Evolutionary conservation across 2,888 invertebrate genomes (phyloP), one percentile per base, ranked within the genome.

Genomic region (Megastigmus dorsalis): DNA sequence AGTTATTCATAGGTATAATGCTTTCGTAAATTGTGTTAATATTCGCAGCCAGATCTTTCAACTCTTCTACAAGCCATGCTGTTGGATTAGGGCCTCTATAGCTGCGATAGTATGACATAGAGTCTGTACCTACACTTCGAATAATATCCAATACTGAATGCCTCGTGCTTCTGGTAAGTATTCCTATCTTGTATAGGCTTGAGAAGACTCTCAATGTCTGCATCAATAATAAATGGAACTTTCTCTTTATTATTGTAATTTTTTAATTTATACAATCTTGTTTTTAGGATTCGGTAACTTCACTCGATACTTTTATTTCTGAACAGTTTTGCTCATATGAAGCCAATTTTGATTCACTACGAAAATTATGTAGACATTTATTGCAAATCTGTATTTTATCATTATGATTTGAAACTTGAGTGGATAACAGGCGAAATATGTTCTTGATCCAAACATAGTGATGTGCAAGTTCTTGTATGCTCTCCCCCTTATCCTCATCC

Each of bases 91-190:
- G 10, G 3, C 1, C n/a, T 54, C 74, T 50, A 48, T 74, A 60
- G 45, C 33, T 20, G 41, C 26, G 3, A 28, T 59, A 70, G 20
- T n/a, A 13, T 18, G 78, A 80, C 26, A 77, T 36, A 9, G 66
- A 60, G 50, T 79, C 77, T 76, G 48, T 72, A 79, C 9, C 60
- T 60, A 67, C 80, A 82, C 41, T 82, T 79, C 2, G 79, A 38
- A 63, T 79, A 82, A 63, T 79, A 80, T 1, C 75, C 80, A n/a
- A 80, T 55, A 54, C 78, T 78, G 41, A 60, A 78, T 1, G 80
- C 76, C 20, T 77, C 55, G 71, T 82, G 81, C 10, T 45, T 15
- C 9, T 45, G 45, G 5, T 18, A 45, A 2, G 3, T 9, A 18
- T 9, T 2, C 18, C 3, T 2, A 45, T 62, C 62, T 23, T 69